Conservation (phyloP, 2,113 vertebrate species). For the Silurus glanis region DNA sequence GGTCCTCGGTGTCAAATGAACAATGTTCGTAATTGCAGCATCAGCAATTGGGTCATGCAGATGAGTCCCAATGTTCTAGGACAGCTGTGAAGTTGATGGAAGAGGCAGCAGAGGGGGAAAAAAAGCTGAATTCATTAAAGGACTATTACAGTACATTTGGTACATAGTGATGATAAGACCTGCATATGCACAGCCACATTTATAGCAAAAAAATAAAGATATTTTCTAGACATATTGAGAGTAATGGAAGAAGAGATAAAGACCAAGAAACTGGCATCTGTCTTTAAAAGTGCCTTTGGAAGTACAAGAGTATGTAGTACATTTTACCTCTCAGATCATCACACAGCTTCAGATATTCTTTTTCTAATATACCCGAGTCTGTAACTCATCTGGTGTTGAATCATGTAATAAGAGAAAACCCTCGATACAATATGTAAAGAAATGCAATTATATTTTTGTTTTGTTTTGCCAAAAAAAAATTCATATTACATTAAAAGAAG, state of each 20-base stretch:
- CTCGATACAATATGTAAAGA: neutral
- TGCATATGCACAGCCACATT: slow-evolving; percentile 5
- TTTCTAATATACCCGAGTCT: neutral
- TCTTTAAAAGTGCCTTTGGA: neutral
- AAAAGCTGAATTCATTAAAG: slow-evolving; percentile 34
- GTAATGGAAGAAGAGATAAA: neutral
- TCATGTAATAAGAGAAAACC: neutral
- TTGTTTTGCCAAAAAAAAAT: neutral
- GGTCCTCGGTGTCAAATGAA: slow-evolving; percentile 23
- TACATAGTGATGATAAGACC: neutral
- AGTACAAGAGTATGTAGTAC: neutral
- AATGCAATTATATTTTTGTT: neutral
- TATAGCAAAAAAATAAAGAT: neutral
- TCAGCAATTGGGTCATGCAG: slow-evolving; percentile 41
- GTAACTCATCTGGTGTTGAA: neutral
- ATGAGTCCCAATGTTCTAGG: slow-evolving; percentile 34
- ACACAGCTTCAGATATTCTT: neutral
- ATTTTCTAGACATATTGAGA: neutral
- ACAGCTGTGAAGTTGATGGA: slow-evolving; percentile 20
- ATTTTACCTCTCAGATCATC: neutral
- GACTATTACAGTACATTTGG: neutral
- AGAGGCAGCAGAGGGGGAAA: neutral
- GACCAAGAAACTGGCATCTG: neutral
- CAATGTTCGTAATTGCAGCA: slow-evolving; percentile 28
- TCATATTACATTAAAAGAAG: neutral